A percentile compares a stretch with the other conserved stretches of the same genome.
phyloP scores from a whole-genome alignment of 2,888 invertebrate genomes.

The Pollenia angustigena region DNA sequence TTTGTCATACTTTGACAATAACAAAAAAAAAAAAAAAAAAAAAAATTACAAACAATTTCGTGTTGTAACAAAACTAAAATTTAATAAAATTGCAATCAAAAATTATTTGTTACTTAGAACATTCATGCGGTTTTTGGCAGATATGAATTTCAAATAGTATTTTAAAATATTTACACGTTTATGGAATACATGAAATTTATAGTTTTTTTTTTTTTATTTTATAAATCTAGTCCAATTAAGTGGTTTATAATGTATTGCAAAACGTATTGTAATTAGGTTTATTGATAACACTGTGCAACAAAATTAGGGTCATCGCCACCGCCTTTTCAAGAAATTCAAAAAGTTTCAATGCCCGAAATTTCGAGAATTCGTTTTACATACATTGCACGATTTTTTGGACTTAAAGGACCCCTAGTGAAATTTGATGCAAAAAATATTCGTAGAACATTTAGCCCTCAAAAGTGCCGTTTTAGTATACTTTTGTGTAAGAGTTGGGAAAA shows the following conservation, averaged over 20 bases:
- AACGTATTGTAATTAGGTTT: slow-evolving; percentile 11
- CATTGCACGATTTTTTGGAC: too few relatives aligned
- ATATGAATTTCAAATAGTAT: slow-evolving; percentile 40
- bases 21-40: neutral
- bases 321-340: too few relatives aligned
- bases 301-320: too few relatives aligned
- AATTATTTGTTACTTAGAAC: slow-evolving; percentile 48
- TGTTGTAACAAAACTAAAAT: slow-evolving; percentile 8
- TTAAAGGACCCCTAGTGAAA: too few relatives aligned
- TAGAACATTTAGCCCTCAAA: too few relatives aligned
- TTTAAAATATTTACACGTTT: slow-evolving; percentile 44
- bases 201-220: neutral
- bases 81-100: slow-evolving; percentile 54
- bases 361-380: too few relatives aligned
- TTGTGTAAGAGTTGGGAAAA: too few relatives aligned
- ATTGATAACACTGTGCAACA: too few relatives aligned
- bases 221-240: slow-evolving; percentile 30
- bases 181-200: neutral
- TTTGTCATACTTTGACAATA: slow-evolving; percentile 7
- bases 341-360: too few relatives aligned
- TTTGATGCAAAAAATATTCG: too few relatives aligned
- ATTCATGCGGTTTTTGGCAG: slow-evolving; percentile 47
- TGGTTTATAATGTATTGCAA: slow-evolving; percentile 37
- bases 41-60: neutral
- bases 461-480: too few relatives aligned